phyloP scores from a whole-genome alignment of 1,140 invertebrate genomes.

The Caenorhabditis remanei region DNA sequence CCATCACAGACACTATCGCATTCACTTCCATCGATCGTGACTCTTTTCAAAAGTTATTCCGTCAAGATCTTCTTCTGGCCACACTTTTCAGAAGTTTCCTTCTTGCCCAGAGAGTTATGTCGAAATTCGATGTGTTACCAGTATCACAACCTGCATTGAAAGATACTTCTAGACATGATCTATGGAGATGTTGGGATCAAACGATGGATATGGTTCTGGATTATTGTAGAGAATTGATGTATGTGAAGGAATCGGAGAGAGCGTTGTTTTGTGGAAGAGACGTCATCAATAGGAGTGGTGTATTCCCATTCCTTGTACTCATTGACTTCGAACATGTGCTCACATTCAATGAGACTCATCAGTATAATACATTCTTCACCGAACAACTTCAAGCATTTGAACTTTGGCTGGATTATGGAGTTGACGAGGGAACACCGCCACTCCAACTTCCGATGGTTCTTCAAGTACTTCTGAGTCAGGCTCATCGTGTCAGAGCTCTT shows the following conservation, averaged over 20 bases:
- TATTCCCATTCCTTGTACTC: slow-evolving; percentile 64
- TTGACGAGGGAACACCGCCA: slow-evolving; percentile 80
- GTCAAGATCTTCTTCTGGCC: slow-evolving; percentile 96
- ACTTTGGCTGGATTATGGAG: slow-evolving; percentile 78
- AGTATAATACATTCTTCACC: slow-evolving; percentile 94
- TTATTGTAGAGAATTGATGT: slow-evolving; percentile 42
- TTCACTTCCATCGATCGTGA: slow-evolving; percentile 95
- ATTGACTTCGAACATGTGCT: slow-evolving; percentile 65
- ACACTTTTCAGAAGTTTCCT: slow-evolving; percentile 97
- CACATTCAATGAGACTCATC: slow-evolving; percentile 39
- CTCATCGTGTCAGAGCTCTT: slow-evolving; percentile 92
- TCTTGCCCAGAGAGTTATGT: slow-evolving; percentile 93
- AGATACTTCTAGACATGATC: slow-evolving; percentile 85
- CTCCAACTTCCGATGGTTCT: slow-evolving; percentile 97
- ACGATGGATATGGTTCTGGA: slow-evolving; percentile 90
- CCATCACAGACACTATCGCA: slow-evolving; percentile 99
- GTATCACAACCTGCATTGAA: slow-evolving; percentile 91
- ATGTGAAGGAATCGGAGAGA: slow-evolving; percentile 27
- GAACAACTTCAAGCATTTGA: slow-evolving; percentile 99
- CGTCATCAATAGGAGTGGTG: slow-evolving; percentile 29
- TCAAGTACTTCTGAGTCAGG: slow-evolving; percentile 94
- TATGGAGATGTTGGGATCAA: slow-evolving; percentile 91
- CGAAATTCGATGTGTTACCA: slow-evolving; percentile 94
- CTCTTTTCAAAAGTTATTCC: slow-evolving; percentile 94
- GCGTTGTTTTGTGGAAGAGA: slow-evolving; percentile 59